Percentiles rank a stretch among this genome's conserved stretches.
phyloP scores from a whole-genome alignment of 2,888 invertebrate genomes.

The Tinea trinotella region DNA sequence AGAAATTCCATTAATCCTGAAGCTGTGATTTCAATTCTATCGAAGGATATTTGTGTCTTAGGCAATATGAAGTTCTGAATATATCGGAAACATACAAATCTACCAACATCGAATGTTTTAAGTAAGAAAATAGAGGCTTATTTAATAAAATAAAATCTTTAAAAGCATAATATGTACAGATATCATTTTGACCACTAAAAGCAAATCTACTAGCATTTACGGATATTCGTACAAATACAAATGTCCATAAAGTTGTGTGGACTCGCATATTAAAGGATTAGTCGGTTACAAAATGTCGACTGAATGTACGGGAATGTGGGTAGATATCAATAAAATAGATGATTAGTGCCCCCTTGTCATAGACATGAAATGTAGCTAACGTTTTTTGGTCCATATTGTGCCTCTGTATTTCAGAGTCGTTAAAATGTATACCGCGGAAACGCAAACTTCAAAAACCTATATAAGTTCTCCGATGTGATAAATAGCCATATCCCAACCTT shows the following conservation, averaged over 20 bases:
- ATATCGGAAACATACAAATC: no score
- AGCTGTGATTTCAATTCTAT: not conserved
- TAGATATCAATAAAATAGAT: not conserved
- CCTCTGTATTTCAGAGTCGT: conserved; percentile 22
- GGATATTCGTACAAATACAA: not conserved
- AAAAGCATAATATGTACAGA: not conserved
- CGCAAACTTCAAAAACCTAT: conserved; percentile 20
- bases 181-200: not conserved
- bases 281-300: not conserved
- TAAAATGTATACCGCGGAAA: conserved; percentile 23
- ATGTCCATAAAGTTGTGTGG: not conserved
- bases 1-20: not conserved
- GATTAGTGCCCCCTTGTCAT: conserved; percentile 2
- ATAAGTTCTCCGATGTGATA: conserved; percentile 22
- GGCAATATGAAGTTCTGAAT: no score
- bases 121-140: no score
- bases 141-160: no score
- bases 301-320: not conserved
- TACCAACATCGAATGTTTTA: no score
- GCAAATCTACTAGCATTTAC: not conserved
- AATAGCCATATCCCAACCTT: conserved; percentile 21
- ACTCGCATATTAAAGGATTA: conserved; percentile 6
- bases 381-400: conserved; percentile 18
- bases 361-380: conserved; percentile 25
- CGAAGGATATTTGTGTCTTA: not conserved